Conservation (phyloP, 2,113 vertebrate genomes). For the Zeus faber region DNA sequence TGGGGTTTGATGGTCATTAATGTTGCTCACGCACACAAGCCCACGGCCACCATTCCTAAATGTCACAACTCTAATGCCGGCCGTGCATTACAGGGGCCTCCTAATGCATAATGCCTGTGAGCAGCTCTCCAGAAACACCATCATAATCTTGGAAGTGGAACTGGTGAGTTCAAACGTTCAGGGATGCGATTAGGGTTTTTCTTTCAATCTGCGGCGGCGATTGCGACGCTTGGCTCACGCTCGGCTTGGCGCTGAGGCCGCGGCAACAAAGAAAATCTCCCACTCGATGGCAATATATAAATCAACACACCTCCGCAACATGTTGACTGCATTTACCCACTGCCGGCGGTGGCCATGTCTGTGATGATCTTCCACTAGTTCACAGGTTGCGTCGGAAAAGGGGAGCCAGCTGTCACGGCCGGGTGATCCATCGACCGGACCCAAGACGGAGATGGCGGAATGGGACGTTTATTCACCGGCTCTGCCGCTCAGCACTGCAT, state of each 20-base stretch:
- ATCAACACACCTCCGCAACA: too few relatives aligned
- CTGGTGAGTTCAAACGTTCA: constrained; percentile 60
- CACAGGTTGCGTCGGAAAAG: too few relatives aligned
- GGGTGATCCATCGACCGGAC: constrained; percentile 27
- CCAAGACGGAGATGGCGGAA: constrained; percentile 34
- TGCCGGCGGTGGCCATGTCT: too few relatives aligned
- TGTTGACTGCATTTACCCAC: too few relatives aligned
- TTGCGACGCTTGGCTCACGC: constrained; percentile 47
- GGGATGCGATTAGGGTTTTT: constrained; percentile 46
- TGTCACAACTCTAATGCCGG: constrained; percentile 32
- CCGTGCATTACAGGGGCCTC: constrained; percentile 9
- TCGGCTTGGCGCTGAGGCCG: constrained; percentile 33
- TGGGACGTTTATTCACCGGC: constrained; percentile 50
- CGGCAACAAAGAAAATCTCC: constrained; percentile 31
- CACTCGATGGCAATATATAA: too few relatives aligned
- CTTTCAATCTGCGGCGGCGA: constrained; percentile 14
- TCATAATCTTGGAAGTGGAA: constrained; percentile 33
- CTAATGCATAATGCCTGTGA: constrained; percentile 37
- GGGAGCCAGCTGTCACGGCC: constrained; percentile 17
- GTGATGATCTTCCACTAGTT: too few relatives aligned
- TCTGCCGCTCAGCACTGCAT: constrained; percentile 28
- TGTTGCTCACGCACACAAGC: constrained; percentile 18
- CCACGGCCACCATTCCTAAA: constrained; percentile 3
- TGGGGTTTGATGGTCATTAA: constrained; percentile 45
- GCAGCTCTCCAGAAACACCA: constrained; percentile 42